Conservation (phyloP, 1,140 invertebrate genomes). For the Gonioctena quinquepunctata region DNA sequence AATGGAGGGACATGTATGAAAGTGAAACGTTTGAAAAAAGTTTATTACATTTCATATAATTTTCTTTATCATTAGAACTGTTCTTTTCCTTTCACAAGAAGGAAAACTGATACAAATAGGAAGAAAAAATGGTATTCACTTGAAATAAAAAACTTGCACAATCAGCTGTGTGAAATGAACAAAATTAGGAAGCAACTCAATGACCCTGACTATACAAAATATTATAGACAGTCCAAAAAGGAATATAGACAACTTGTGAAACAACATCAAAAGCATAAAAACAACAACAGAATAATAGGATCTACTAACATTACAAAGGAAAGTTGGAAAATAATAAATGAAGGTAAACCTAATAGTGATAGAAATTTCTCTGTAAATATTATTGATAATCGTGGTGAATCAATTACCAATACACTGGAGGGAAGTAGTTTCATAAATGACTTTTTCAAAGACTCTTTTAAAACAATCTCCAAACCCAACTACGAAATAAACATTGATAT, state of each 20-base stretch:
- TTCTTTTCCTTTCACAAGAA: neutral
- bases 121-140: neutral
- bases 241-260: neutral
- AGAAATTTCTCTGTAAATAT: too few species aligned
- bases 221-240: neutral
- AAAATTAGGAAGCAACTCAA: slow-evolving; percentile 2
- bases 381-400: too few species aligned
- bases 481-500: too few species aligned
- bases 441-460: too few species aligned
- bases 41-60: neutral
- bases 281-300: too few species aligned
- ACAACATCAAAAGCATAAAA: too few species aligned
- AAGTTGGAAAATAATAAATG: too few species aligned
- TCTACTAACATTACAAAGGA: too few species aligned
- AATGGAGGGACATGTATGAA: neutral
- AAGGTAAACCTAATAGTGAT: too few species aligned
- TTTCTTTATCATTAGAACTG: neutral
- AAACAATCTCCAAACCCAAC: too few species aligned
- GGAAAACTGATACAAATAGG: neutral
- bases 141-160: neutral
- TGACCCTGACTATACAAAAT: neutral
- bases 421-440: too few species aligned
- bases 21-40: neutral
- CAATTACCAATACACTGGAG: too few species aligned
- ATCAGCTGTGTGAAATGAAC: neutral